These are phyloP conservation scores for Pachycephala philippinensis DNA, from an alignment of 2,113 vertebrate species.

Conservation along the genomic window DNA sequence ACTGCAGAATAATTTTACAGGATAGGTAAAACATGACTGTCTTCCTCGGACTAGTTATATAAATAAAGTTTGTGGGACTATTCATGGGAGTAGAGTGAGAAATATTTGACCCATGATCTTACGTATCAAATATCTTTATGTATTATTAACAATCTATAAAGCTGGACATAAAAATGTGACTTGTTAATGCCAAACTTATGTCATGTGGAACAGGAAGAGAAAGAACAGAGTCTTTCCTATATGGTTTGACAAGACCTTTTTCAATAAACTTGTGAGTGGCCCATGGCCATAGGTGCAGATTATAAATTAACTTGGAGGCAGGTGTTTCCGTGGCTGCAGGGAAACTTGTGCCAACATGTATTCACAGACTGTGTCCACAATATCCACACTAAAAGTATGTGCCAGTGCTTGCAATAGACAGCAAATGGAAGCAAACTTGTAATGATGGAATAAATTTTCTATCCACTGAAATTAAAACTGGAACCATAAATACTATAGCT, in stretches of 20 bases:
- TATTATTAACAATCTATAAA: slow-evolving; percentile 68
- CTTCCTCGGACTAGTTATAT: background rate
- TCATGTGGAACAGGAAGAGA: slow-evolving; percentile 55
- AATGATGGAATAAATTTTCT: slow-evolving; percentile 45
- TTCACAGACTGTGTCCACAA: slow-evolving; percentile 8
- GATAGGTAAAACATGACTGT: background rate
- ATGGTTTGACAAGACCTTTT: slow-evolving; percentile 45
- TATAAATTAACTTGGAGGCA: slow-evolving; percentile 69
- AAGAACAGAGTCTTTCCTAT: slow-evolving; percentile 62
- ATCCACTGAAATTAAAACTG: slow-evolving; percentile 51
- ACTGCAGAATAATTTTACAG: slow-evolving; percentile 28
- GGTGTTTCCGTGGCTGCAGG: slow-evolving; percentile 64
- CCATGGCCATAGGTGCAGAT: slow-evolving; percentile 55
- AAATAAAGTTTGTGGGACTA: background rate
- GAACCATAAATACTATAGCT: slow-evolving; percentile 56
- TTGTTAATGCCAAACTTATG: slow-evolving; percentile 67
- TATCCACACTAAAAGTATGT: background rate
- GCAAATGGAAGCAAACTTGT: slow-evolving; percentile 50
- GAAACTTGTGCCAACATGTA: slow-evolving; percentile 32
- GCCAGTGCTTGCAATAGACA: slow-evolving; percentile 46
- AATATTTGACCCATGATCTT: slow-evolving; percentile 52
- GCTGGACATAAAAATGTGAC: slow-evolving; percentile 49
- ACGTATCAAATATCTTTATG: slow-evolving; percentile 61
- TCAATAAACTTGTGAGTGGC: slow-evolving; percentile 44
- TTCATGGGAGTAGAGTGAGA: slow-evolving; percentile 1